phyloP scores from a whole-genome alignment of 2,797 vertebrate genomes.

The Megalops cyprinoides region DNA sequence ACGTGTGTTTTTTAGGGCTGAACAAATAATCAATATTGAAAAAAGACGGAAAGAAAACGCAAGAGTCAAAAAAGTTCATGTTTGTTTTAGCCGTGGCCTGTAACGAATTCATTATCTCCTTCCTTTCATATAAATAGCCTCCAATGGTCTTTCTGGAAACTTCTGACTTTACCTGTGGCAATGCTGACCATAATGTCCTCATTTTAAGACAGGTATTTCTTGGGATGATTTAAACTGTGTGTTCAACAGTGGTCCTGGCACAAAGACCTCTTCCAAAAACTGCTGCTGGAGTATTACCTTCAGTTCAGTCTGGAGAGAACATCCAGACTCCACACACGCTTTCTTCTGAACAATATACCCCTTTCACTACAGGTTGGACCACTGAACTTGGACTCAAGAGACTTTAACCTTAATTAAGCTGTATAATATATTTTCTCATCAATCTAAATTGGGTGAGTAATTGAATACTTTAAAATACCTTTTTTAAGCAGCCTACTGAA shows the following conservation, averaged over 20 bases:
- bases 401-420: no score
- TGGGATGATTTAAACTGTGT: constrained; percentile 19
- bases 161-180: constrained; percentile 2
- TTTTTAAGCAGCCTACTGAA: no score
- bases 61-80: neutral
- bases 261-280: constrained; percentile 52
- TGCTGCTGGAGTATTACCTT: constrained; percentile 14
- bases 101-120: neutral
- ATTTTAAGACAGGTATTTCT: constrained; percentile 37
- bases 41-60: no score
- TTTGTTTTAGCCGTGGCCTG: constrained; percentile 12
- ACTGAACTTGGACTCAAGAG: neutral
- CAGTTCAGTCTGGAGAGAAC: constrained; percentile 19
- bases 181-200: constrained; percentile 30
- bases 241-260: constrained; percentile 17
- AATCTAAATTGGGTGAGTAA: constrained; percentile 5
- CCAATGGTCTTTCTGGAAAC: constrained; percentile 29
- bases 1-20: neutral
- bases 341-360: neutral
- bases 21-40: neutral
- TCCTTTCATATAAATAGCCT: constrained; percentile 21
- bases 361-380: constrained; percentile 21
- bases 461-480: neutral
- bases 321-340: constrained; percentile 25
- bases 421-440: neutral